Conservation (phyloP, 2,888 invertebrate species). For the Halictus quadricinctus region DNA sequence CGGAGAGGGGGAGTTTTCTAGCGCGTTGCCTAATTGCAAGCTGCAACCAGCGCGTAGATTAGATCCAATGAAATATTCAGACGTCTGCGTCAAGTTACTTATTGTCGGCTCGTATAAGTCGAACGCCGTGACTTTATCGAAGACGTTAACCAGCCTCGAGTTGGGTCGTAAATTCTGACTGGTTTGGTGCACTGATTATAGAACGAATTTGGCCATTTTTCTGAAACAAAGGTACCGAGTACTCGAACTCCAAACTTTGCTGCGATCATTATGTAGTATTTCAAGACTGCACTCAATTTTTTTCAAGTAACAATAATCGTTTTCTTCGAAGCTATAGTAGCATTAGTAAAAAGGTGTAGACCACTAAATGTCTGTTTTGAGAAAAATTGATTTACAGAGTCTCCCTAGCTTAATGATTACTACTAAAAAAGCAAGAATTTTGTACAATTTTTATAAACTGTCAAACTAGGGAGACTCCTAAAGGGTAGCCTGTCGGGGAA, state of each 20-base stretch:
- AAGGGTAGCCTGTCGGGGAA: neutral
- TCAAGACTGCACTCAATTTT: neutral
- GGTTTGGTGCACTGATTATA: neutral
- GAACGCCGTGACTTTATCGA: constrained; percentile 37
- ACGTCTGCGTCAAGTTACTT: constrained; percentile 38
- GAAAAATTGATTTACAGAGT: too few species aligned
- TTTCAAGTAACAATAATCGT: neutral
- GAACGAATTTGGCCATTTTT: neutral
- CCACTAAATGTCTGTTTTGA: too few species aligned
- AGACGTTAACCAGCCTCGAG: constrained; percentile 31
- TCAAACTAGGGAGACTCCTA: neutral
- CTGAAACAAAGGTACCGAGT: neutral
- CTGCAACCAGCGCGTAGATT: neutral
- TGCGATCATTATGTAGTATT: neutral
- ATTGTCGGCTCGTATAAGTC: constrained; percentile 57
- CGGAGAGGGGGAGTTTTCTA: neutral
- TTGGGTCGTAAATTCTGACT: constrained; percentile 25
- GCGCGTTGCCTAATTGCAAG: constrained; percentile 23
- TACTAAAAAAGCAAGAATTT: neutral
- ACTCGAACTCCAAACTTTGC: neutral
- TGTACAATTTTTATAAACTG: neutral
- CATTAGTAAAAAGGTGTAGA: too few species aligned
- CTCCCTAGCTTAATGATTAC: too few species aligned
- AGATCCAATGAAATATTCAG: constrained; percentile 62
- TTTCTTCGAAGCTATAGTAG: neutral